A percentile compares a stretch with the other conserved stretches of the same genome.
Conservation (phyloP, 2,113 vertebrate species). For the Apaloderma vittatum region DNA sequence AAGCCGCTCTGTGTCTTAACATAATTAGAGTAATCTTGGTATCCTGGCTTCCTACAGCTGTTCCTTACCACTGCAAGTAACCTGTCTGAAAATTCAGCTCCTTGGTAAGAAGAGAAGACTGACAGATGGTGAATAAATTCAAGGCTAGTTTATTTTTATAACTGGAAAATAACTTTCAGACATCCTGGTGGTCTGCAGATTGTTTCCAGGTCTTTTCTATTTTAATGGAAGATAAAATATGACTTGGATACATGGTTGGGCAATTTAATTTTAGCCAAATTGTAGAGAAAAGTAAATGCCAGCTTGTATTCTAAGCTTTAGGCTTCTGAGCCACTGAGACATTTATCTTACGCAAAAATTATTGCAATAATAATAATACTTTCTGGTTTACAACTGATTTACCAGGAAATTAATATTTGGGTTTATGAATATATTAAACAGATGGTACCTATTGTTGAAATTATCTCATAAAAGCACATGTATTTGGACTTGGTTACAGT, state of each 20-base stretch:
- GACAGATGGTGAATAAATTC: slow-evolving; percentile 65
- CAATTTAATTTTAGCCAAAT: slow-evolving; percentile 42
- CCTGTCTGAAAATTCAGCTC: slow-evolving; percentile 29
- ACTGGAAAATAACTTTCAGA: slow-evolving; percentile 61
- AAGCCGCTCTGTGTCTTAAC: neutral
- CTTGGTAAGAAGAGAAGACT: slow-evolving; percentile 26
- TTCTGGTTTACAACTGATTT: slow-evolving; percentile 40
- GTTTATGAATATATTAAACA: slow-evolving; percentile 65
- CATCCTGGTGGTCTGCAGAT: slow-evolving; percentile 55
- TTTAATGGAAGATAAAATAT: slow-evolving; percentile 65
- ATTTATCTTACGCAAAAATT: slow-evolving; percentile 23
- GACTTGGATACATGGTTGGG: slow-evolving; percentile 7
- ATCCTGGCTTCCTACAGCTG: neutral
- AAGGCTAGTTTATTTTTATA: slow-evolving; percentile 57
- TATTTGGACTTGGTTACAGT: neutral
- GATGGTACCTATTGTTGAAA: slow-evolving; percentile 42
- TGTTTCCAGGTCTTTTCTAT: slow-evolving; percentile 54
- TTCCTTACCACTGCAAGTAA: neutral
- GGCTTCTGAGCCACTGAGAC: slow-evolving; percentile 20
- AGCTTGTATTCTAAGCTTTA: slow-evolving; percentile 53
- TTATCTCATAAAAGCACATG: slow-evolving; percentile 11
- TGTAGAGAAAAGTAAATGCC: slow-evolving; percentile 23
- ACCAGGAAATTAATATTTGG: slow-evolving; percentile 61
- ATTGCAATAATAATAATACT: slow-evolving; percentile 56
- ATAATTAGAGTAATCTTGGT: slow-evolving; percentile 31